Conservation (phyloP, 2,113 vertebrate species). For the Ascaphus truei region DNA sequence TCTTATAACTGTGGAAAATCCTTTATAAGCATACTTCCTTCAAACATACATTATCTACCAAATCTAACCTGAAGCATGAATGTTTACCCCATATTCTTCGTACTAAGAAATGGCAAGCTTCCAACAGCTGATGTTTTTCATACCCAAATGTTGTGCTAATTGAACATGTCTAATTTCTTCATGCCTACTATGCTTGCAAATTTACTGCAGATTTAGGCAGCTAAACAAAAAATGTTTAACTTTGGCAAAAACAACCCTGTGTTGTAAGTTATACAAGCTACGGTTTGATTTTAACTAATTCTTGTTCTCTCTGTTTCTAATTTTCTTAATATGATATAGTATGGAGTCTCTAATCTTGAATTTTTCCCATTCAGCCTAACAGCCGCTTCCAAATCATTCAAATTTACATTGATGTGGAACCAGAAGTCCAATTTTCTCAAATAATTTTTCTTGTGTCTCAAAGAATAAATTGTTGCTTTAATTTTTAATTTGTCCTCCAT, state of each 20-base stretch:
- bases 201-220: constrained; percentile 20
- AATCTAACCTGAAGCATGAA: constrained; percentile 52
- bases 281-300: constrained; percentile 12
- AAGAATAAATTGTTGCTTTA: no score
- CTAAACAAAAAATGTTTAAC: constrained; percentile 19
- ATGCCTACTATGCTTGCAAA: not conserved
- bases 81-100: constrained; percentile 48
- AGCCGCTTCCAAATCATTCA: constrained; percentile 41
- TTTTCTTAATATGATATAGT: constrained; percentile 11
- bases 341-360: not conserved
- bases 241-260: constrained; percentile 15
- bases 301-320: constrained; percentile 2
- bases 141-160: constrained; percentile 30
- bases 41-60: constrained; percentile 42
- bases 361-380: constrained; percentile 23
- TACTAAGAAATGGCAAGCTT: constrained; percentile 41
- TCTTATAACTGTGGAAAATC: constrained; percentile 55
- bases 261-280: not conserved
- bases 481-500: no score
- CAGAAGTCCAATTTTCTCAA: no score
- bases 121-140: constrained; percentile 51
- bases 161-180: constrained; percentile 28
- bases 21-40: constrained; percentile 50
- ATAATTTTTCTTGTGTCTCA: no score
- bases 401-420: no score